Conservation (phyloP, 2,797 vertebrate species). For the Phalloptychus januarius region DNA sequence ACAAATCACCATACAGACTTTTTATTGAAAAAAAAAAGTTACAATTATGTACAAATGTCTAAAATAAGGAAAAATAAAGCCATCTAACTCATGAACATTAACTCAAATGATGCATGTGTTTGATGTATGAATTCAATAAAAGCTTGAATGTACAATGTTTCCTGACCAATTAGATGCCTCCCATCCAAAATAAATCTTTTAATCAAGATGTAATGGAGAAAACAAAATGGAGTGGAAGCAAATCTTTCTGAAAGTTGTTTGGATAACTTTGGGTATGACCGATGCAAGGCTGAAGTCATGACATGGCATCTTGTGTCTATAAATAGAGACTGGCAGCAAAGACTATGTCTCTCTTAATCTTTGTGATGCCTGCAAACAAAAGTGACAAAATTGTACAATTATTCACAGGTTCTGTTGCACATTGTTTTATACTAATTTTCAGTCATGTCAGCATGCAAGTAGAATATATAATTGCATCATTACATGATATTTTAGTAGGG, state of each 20-base stretch:
- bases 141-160: constrained; percentile 24
- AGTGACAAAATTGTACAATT: not conserved
- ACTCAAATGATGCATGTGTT: constrained; percentile 56
- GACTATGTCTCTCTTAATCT: constrained; percentile 99
- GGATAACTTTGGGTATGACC: not conserved
- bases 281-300: not conserved
- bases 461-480: not conserved
- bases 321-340: constrained; percentile 99
- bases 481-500: not conserved
- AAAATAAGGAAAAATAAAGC: constrained; percentile 61
- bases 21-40: constrained; percentile 84
- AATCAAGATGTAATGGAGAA: constrained; percentile 2
- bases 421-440: not conserved
- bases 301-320: constrained; percentile 55
- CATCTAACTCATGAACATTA: constrained; percentile 72
- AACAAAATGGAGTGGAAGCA: not conserved
- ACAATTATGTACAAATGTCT: constrained; percentile 89
- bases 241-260: not conserved
- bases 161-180: not conserved
- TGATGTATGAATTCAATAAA: constrained; percentile 37
- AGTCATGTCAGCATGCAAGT: too few relatives aligned
- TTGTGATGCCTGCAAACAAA: constrained; percentile 88
- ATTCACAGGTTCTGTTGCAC: not conserved
- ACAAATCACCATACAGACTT: constrained; percentile 76
- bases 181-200: not conserved